Evolutionary conservation across 2,888 invertebrate genomes (phyloP).

Genomic region (Celastrina argiolus): DNA sequence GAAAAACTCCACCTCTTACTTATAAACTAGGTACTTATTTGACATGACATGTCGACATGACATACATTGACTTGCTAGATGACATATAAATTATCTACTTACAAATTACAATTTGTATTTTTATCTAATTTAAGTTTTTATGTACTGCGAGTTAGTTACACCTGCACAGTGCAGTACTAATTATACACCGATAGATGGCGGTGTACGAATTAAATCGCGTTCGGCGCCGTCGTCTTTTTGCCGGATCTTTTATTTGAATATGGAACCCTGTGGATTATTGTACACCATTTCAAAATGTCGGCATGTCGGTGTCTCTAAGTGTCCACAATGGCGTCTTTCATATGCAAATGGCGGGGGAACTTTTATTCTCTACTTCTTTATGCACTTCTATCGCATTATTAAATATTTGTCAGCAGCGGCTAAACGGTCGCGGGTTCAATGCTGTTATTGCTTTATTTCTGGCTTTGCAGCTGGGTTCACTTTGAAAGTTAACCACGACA

Average conservation of each 20-base stretch:
- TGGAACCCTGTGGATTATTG: neutral
- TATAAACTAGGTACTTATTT: too few species aligned
- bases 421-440: neutral
- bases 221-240: neutral
- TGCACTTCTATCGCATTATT: conserved; percentile 13
- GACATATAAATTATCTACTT: conserved; percentile 7
- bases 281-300: conserved; percentile 14
- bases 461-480: neutral
- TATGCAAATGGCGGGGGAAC: conserved; percentile 18
- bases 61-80: neutral
- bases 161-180: neutral
- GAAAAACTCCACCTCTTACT: too few species aligned
- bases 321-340: conserved; percentile 17
- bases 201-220: neutral
- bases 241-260: neutral
- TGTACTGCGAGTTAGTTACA: neutral
- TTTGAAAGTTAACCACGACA: neutral
- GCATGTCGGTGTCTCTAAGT: conserved; percentile 3
- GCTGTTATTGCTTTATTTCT: neutral
- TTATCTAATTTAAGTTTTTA: neutral
- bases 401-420: conserved; percentile 8
- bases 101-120: neutral
- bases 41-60: too few species aligned
- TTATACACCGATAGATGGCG: neutral
- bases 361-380: conserved; percentile 15